These are phyloP conservation scores for Chrysolina oricalcia DNA, from an alignment of 2,888 invertebrate genomes.

Conservation along the genomic window DNA sequence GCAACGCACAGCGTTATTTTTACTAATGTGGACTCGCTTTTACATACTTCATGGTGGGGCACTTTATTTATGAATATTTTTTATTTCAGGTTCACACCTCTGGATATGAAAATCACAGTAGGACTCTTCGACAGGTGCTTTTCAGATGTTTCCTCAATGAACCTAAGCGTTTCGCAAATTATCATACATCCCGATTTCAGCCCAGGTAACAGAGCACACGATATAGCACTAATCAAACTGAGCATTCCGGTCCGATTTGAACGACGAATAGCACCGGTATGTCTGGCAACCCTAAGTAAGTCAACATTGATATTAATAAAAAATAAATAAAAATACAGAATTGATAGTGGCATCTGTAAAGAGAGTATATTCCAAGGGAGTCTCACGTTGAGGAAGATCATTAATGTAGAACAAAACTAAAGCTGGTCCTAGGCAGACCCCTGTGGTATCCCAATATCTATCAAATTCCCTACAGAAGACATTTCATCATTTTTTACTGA, in stretches of 20 bases:
- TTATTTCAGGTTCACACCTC: constrained; percentile 67
- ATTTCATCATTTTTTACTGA: too few relatives aligned
- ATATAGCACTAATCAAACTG: constrained; percentile 76
- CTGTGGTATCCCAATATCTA: too few relatives aligned
- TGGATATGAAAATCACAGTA: constrained; percentile 73
- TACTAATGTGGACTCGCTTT: too few relatives aligned
- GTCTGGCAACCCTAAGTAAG: constrained; percentile 74
- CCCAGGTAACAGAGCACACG: constrained; percentile 73
- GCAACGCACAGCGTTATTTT: too few relatives aligned
- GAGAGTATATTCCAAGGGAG: too few relatives aligned
- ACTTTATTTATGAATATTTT: neutral
- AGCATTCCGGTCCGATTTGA: constrained; percentile 73
- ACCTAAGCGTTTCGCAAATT: constrained; percentile 73
- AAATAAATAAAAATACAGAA: too few relatives aligned
- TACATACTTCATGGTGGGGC: too few relatives aligned
- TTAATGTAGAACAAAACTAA: too few relatives aligned
- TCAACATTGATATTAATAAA: neutral
- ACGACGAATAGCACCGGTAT: constrained; percentile 75
- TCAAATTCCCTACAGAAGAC: too few relatives aligned
- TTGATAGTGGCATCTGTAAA: too few relatives aligned
- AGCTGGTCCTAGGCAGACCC: too few relatives aligned
- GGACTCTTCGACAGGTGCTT: constrained; percentile 75
- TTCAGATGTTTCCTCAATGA: constrained; percentile 72
- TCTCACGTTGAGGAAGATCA: too few relatives aligned
- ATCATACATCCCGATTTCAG: constrained; percentile 75